phyloP scores from a whole-genome alignment of 2,888 invertebrate species.

The Caenorhabditis macrosperma region DNA sequence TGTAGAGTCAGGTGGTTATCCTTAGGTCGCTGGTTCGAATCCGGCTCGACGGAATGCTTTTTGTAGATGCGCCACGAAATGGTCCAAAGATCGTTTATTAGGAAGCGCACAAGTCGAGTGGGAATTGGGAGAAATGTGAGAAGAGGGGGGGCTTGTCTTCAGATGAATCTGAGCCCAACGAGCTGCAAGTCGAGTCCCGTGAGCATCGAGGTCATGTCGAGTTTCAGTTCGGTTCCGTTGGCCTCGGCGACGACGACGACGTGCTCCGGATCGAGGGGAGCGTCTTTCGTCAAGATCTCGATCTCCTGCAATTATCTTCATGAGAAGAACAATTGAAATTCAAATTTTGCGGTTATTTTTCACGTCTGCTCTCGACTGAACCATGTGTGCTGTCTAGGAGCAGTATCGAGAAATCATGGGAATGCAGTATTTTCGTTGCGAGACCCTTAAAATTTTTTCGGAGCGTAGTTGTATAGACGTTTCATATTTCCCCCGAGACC shows the following conservation, averaged over 20 bases:
- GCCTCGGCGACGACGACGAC: constrained; percentile 41
- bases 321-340: too few relatives aligned
- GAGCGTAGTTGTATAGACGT: too few relatives aligned
- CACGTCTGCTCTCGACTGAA: too few relatives aligned
- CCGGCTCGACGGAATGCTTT: constrained; percentile 67
- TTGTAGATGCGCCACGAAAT: neutral
- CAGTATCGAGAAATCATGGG: too few relatives aligned
- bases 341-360: too few relatives aligned
- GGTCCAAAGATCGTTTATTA: neutral
- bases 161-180: constrained; percentile 32
- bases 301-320: neutral
- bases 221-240: constrained; percentile 31
- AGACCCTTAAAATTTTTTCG: too few relatives aligned
- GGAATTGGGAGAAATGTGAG: neutral
- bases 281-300: neutral
- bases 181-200: constrained; percentile 20
- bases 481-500: too few relatives aligned
- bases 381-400: too few relatives aligned
- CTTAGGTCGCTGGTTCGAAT: constrained; percentile 74
- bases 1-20: constrained; percentile 66
- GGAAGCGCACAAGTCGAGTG: neutral
- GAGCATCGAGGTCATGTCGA: constrained; percentile 32
- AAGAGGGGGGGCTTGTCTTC: neutral
- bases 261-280: constrained; percentile 1
- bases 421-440: too few relatives aligned